These are phyloP conservation scores for Nannoperca obscura DNA, from an alignment of 2,797 vertebrate genomes.

Conservation along the genomic window DNA sequence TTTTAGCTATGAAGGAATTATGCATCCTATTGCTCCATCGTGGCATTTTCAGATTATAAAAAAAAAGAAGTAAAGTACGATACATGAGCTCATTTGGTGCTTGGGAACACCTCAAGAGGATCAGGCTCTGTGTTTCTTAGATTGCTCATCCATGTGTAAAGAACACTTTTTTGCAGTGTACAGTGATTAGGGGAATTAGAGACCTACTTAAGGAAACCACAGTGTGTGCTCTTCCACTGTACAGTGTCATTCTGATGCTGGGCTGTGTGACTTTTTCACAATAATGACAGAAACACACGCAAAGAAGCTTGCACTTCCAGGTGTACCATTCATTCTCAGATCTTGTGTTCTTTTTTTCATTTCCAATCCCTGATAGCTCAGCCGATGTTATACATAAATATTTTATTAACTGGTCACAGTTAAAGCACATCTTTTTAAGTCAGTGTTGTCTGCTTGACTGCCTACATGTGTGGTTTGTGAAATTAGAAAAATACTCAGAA, in stretches of 20 bases:
- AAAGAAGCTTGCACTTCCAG: too few relatives aligned
- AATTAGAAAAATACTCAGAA: not conserved
- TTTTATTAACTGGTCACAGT: not conserved
- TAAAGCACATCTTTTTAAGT: not conserved
- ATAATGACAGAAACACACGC: not conserved
- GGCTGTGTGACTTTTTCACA: constrained; percentile 21
- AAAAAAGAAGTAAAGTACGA: not conserved
- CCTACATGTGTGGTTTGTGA: not conserved
- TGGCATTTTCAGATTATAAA: constrained; percentile 7
- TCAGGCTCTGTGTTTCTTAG: constrained; percentile 28
- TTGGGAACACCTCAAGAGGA: constrained; percentile 23
- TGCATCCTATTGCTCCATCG: not conserved
- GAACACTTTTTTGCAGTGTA: constrained; percentile 45
- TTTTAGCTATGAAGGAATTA: not conserved
- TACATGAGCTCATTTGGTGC: constrained; percentile 14
- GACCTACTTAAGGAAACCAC: constrained; percentile 35
- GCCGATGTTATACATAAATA: not conserved
- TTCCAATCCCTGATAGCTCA: not conserved
- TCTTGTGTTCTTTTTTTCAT: not conserved
- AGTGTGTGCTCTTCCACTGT: constrained; percentile 18
- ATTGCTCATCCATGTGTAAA: constrained; percentile 42
- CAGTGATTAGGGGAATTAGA: constrained; percentile 53
- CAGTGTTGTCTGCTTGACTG: not conserved
- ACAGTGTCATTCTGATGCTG: constrained; percentile 6
- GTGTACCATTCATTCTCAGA: not conserved